A percentile compares a stretch with the other conserved stretches of the same genome.
These are phyloP conservation scores for Phania funesta DNA, from an alignment of 2,888 invertebrate species.

Conservation along the genomic window DNA sequence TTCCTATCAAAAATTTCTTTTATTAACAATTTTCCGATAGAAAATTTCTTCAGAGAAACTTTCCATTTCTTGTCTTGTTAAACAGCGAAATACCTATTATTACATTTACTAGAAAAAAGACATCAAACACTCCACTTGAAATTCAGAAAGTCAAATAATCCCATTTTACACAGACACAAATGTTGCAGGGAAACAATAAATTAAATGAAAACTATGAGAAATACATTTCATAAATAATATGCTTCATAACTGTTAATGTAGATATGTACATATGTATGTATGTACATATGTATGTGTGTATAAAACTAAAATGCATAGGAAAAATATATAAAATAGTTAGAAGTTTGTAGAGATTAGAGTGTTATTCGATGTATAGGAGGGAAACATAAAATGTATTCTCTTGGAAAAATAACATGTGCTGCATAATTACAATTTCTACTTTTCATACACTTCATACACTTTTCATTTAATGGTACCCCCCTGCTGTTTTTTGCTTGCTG, in stretches of 20 bases:
- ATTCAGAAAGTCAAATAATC: background rate
- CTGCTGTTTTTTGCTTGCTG: slow-evolving; percentile 4
- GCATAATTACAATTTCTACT: slow-evolving; percentile 53
- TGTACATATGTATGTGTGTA: background rate
- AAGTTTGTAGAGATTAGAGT: background rate
- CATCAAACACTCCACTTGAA: too few species aligned
- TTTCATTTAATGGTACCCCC: background rate
- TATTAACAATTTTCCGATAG: background rate
- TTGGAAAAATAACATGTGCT: slow-evolving; percentile 61
- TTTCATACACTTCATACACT: slow-evolving; percentile 1
- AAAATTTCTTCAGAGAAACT: too few species aligned
- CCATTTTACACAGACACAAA: background rate
- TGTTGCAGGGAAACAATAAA: background rate
- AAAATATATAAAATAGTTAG: background rate
- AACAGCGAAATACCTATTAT: too few species aligned
- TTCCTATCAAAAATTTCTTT: background rate
- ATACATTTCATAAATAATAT: slow-evolving; percentile 47
- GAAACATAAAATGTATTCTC: slow-evolving; percentile 51
- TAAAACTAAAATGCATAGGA: slow-evolving; percentile 5
- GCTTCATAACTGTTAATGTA: slow-evolving; percentile 28
- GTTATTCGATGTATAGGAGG: background rate
- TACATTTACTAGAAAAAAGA: too few species aligned
- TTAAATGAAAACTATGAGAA: slow-evolving; percentile 1
- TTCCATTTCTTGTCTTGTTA: too few species aligned
- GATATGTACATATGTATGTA: background rate